Evolutionary conservation across 2,113 vertebrate species (phyloP).

Genomic region (Larimichthys crocea): DNA sequence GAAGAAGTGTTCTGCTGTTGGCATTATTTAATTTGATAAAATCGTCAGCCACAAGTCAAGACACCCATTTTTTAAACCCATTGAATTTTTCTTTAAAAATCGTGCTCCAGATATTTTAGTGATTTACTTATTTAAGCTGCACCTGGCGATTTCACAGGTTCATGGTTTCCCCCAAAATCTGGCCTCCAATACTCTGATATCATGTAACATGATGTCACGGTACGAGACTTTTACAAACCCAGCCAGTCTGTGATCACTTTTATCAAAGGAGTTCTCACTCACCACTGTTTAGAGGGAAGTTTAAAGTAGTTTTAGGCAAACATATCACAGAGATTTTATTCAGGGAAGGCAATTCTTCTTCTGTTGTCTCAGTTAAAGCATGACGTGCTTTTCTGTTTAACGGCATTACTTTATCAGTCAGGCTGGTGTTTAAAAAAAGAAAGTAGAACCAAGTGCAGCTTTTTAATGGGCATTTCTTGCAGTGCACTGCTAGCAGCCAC

Average conservation of each 20-base stretch:
- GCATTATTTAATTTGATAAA: not conserved
- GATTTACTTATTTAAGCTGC: not conserved
- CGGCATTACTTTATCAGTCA: not conserved
- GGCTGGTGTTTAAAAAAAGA: constrained; percentile 4
- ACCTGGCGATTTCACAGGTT: not conserved
- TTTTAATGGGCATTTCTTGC: constrained; percentile 60
- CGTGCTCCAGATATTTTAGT: not conserved
- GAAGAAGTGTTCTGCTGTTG: not conserved
- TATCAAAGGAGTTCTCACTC: not conserved
- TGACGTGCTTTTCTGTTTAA: not conserved
- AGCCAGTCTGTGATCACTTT: constrained; percentile 6
- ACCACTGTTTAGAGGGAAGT: not conserved
- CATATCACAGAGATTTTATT: not conserved
- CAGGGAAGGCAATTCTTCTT: not conserved
- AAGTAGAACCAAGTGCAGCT: constrained; percentile 15
- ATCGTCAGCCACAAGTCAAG: not conserved
- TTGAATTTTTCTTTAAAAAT: not conserved
- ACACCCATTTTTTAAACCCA: not conserved
- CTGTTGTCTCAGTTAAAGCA: not conserved
- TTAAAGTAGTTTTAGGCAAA: not conserved
- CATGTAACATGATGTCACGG: constrained; percentile 30
- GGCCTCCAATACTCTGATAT: constrained; percentile 1
- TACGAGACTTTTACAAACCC: not conserved
- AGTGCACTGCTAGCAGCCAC: constrained; percentile 18
- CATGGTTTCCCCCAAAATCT: not conserved